Percentiles rank a stretch among this genome's conserved stretches.
phyloP scores from a whole-genome alignment of 30 jellyfish, hydroid and myxozoan species.

The Chrysaora quinquecirrha region DNA sequence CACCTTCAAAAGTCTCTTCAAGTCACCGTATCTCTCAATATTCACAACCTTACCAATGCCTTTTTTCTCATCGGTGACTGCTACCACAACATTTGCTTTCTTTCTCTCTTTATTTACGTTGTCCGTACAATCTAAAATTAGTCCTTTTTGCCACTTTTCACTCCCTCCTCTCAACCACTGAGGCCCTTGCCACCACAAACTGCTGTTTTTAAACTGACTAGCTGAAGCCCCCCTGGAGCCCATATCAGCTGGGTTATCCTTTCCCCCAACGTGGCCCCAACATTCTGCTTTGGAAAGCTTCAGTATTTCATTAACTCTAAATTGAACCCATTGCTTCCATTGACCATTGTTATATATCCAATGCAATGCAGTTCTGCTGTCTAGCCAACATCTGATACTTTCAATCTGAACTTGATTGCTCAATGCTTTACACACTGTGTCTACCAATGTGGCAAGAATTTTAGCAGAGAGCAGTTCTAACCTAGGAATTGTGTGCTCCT shows the following conservation, averaged over 20 bases:
- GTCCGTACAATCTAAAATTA: constrained; percentile 1
- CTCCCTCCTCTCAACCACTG: constrained; percentile 15
- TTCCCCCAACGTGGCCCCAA: constrained; percentile 45
- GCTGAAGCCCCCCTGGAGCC: constrained; percentile 38
- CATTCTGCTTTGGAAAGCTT: background rate
- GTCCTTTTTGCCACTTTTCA: constrained; percentile 27
- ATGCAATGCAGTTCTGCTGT: constrained; percentile 18
- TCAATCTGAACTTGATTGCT: too few species aligned
- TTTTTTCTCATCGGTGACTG: constrained; percentile 1
- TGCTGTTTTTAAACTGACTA: background rate
- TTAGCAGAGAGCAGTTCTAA: constrained; percentile 40
- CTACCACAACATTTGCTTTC: constrained; percentile 5
- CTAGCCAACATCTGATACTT: too few species aligned
- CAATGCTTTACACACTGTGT: background rate
- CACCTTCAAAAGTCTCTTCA: constrained; percentile 31
- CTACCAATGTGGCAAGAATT: background rate
- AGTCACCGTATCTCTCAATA: constrained; percentile 17
- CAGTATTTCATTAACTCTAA: constrained; percentile 21
- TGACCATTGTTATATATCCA: constrained; percentile 25
- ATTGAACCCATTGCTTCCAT: constrained; percentile 49
- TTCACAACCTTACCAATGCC: constrained; percentile 1
- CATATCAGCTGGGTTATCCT: constrained; percentile 35
- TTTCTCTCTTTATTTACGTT: constrained; percentile 34
- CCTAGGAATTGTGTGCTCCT: constrained; percentile 34
- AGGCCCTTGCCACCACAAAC: constrained; percentile 57